A percentile compares a stretch with the other conserved stretches of the same genome.
phyloP scores from a whole-genome alignment of 1,140 invertebrate genomes.

The Habropoda laboriosa region DNA sequence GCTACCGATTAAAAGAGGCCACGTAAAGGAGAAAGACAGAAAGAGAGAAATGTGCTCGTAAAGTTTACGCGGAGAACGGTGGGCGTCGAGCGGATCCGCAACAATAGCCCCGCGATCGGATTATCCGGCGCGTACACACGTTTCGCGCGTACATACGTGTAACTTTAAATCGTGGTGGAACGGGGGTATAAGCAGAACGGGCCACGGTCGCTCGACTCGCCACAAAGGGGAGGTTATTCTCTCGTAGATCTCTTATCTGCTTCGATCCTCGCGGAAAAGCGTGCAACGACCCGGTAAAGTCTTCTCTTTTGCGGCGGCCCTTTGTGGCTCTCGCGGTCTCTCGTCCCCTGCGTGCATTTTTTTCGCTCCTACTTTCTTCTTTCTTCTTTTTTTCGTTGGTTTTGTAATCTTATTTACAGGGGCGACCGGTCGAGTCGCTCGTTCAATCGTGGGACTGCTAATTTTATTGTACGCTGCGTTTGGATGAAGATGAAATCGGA shows the following conservation, averaged over 20 bases:
- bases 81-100: slow-evolving; percentile 14
- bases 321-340: slow-evolving; percentile 43
- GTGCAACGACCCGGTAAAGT: slow-evolving; percentile 70
- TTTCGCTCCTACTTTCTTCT: background rate
- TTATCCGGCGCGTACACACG: slow-evolving; percentile 46
- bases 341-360: slow-evolving; percentile 16
- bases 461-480: background rate
- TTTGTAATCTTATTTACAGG: slow-evolving; percentile 36
- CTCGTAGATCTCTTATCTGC: slow-evolving; percentile 68
- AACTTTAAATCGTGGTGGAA: slow-evolving; percentile 58
- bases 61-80: slow-evolving; percentile 31
- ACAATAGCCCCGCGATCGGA: slow-evolving; percentile 44
- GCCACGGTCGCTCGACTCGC: slow-evolving; percentile 42
- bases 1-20: slow-evolving; percentile 28
- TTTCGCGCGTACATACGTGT: slow-evolving; percentile 40
- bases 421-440: background rate
- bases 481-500: background rate
- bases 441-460: background rate
- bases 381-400: background rate
- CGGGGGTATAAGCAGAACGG: slow-evolving; percentile 32
- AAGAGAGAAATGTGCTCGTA: background rate
- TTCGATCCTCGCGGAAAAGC: slow-evolving; percentile 66
- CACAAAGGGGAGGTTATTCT: slow-evolving; percentile 65
- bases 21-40: background rate
- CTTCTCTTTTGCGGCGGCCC: slow-evolving; percentile 58